Percentiles rank a stretch among this genome's conserved stretches.
These are phyloP conservation scores for Oriolus oriolus DNA, from an alignment of 2,113 vertebrate species.

Conservation along the genomic window DNA sequence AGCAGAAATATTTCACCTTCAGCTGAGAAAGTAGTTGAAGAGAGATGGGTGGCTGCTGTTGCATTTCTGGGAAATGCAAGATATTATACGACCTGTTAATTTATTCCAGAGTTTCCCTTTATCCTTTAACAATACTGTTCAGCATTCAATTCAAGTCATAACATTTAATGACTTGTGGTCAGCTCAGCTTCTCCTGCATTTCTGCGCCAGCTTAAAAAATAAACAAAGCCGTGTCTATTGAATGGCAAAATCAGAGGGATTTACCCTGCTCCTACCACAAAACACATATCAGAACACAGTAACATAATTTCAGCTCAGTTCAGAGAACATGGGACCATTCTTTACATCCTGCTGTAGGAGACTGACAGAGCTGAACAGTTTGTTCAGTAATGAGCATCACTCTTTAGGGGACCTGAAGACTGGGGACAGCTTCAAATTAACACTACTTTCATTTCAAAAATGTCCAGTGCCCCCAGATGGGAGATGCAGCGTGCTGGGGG, in stretches of 20 bases:
- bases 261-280: background rate
- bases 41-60: constrained; percentile 17
- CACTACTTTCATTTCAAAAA: background rate
- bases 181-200: background rate
- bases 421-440: background rate
- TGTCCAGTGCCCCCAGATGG: background rate
- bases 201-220: constrained; percentile 24
- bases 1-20: constrained; percentile 25
- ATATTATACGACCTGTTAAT: constrained; percentile 26
- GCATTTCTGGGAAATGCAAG: constrained; percentile 42
- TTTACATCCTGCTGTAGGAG: background rate
- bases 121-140: constrained; percentile 56
- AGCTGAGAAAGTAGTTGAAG: background rate
- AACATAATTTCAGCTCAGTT: background rate
- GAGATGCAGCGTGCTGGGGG: background rate
- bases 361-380: background rate
- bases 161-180: constrained; percentile 27
- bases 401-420: background rate
- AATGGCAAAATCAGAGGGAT: background rate
- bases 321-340: background rate
- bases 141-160: constrained; percentile 41
- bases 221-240: constrained; percentile 21
- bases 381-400: background rate
- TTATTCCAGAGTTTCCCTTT: constrained; percentile 44
- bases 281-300: background rate